Percentiles rank a stretch among this genome's conserved stretches.
These are phyloP conservation scores for Amphiura filiformis DNA, from an alignment of 35 echinoderm and acorn worm species.

Conservation along the genomic window DNA sequence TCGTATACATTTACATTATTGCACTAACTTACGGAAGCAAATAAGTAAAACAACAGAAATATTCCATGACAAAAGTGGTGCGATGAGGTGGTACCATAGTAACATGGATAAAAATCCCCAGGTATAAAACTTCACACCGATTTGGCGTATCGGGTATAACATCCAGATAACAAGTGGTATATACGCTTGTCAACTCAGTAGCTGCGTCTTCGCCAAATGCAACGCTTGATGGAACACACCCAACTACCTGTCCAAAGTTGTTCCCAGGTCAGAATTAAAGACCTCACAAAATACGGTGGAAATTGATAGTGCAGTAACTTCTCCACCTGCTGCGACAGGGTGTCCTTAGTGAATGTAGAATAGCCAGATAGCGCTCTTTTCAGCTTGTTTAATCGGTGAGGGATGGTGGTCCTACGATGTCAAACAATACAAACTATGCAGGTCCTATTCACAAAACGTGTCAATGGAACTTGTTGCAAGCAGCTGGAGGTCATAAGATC, in stretches of 20 bases:
- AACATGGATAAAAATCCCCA: background rate
- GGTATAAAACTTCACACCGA: background rate
- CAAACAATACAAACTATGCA: background rate
- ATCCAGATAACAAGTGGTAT: too few species aligned
- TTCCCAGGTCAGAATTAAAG: background rate
- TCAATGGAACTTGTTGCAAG: background rate
- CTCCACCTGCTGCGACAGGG: background rate
- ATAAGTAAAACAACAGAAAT: background rate
- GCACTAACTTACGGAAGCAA: background rate
- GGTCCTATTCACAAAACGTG: background rate
- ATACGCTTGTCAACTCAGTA: too few species aligned
- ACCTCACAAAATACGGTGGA: too few species aligned
- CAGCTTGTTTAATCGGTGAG: background rate
- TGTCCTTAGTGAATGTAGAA: background rate
- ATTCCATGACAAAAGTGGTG: background rate
- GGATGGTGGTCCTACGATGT: background rate
- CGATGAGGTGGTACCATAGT: slow-evolving; percentile 3
- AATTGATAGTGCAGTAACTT: background rate
- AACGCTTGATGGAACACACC: background rate
- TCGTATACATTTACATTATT: too few species aligned
- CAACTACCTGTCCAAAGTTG: background rate
- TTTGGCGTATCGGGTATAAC: too few species aligned
- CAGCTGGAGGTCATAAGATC: background rate
- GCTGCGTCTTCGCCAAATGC: too few species aligned
- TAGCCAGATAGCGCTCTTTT: background rate